Evolutionary conservation across 2,113 vertebrate genomes (phyloP).

Genomic region (Caloenas nicobarica): DNA sequence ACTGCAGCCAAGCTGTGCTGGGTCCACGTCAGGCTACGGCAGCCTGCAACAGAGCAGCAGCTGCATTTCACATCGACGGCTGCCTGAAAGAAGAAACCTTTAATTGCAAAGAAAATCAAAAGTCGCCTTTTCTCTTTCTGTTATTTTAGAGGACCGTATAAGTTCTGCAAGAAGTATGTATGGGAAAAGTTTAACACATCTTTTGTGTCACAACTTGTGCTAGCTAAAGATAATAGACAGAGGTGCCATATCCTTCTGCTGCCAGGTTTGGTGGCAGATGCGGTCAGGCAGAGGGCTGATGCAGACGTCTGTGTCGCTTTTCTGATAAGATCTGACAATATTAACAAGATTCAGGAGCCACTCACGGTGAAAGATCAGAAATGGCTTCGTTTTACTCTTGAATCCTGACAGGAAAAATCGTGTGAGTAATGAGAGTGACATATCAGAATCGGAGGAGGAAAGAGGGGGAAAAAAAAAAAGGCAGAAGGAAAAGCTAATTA

Average conservation of each 20-base stretch:
- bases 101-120: neutral
- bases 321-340: neutral
- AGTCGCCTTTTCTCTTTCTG: neutral
- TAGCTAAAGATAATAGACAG: neutral
- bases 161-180: neutral
- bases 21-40: rapidly evolving
- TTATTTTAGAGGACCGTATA: neutral
- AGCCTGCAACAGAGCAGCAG: neutral
- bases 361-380: neutral
- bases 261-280: neutral
- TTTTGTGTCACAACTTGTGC: neutral
- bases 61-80: neutral
- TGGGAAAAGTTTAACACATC: neutral
- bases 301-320: neutral
- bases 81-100: neutral
- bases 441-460: neutral
- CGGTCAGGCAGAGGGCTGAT: neutral
- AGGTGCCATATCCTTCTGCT: neutral
- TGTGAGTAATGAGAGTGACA: neutral
- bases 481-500: neutral
- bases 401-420: constrained; percentile 2
- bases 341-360: neutral
- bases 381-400: neutral
- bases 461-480: neutral
- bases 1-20: neutral